A percentile compares a stretch with the other conserved stretches of the same genome.
These are phyloP conservation scores for Naja naja DNA, from an alignment of 2,113 vertebrate genomes.

Conservation along the genomic window DNA sequence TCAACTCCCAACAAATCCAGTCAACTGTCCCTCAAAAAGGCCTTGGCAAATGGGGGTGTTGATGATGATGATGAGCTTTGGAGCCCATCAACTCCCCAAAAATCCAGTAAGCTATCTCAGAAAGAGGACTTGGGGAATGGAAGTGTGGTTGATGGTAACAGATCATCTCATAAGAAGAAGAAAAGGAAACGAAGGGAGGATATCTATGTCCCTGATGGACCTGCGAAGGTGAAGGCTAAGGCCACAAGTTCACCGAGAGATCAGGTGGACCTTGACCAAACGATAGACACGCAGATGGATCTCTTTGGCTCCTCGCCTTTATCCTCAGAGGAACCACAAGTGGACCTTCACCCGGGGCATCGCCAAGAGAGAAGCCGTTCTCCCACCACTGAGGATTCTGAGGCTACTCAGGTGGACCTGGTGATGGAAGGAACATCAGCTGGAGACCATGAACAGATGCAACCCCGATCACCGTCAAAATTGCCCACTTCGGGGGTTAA, in stretches of 20 bases:
- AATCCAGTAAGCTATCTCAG: rapidly evolving
- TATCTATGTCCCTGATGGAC: not conserved
- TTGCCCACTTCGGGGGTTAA: not conserved
- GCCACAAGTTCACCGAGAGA: rapidly evolving
- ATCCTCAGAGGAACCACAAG: not conserved
- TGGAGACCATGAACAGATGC: rapidly evolving
- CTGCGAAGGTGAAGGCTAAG: rapidly evolving
- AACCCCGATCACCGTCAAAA: not conserved
- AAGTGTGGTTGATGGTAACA: not conserved
- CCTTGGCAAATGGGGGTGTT: rapidly evolving
- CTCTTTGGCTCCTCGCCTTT: rapidly evolving
- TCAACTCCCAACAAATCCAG: not conserved
- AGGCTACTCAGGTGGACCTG: not conserved
- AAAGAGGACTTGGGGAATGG: rapidly evolving
- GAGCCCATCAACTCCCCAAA: not conserved
- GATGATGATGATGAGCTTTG: rapidly evolving
- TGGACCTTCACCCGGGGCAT: rapidly evolving
- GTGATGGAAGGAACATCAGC: rapidly evolving
- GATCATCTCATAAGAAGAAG: slow-evolving; percentile 4
- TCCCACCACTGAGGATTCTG: rapidly evolving
- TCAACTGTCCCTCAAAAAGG: not conserved
- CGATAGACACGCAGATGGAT: rapidly evolving
- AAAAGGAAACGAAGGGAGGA: not conserved
- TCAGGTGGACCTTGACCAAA: rapidly evolving
- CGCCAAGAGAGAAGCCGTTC: not conserved